Evolutionary conservation across 2,888 invertebrate species (phyloP), one percentile per base, ranked within the genome.

Genomic region (Cetonia aurata): DNA sequence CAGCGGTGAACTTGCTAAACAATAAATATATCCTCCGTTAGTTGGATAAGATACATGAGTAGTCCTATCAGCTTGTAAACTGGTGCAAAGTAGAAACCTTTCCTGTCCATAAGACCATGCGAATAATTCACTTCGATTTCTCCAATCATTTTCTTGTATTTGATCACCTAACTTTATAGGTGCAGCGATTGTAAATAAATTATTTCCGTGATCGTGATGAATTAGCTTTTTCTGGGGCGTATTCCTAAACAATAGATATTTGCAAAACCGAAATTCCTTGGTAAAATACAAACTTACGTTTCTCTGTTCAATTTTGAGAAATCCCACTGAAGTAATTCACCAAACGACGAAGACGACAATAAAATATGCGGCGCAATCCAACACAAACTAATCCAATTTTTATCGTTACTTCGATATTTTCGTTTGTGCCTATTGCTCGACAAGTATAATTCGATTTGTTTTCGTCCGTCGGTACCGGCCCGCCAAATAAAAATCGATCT

Each of bases 91-190:
- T 3, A 92, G 76, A 67, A 82, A 83, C 44, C 92, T 86, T 77
- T 92, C 92, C 75, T 90, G 89, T 0, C 88, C 88, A 0, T 84
- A 77, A 0, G 90, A 89, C 91, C 91, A 92, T 0, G 89, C 83
- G 9, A 81, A 81, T 79, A 86, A 82, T 80, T 80, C 42, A 78
- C 80, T 10, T 83, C 85, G 68, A 53, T 74, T 72, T 13, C 56
- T 75, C 79, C 79, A 80, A 72, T 80, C 77, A 57, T 73, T 57
- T 17, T 75, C 72, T 50, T 77, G 75, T 42, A 75, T 75, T 9
- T 67, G 44, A 4, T 53, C 50, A 50, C 72, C 73, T 55, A 77
- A 68, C 12, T 70, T 72, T 8, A 76, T 42, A 73, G 87, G 83
- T 3, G 87, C 83, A 0, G 86, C 86, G 53, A 93, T 88, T 72